Percentiles rank a stretch among this genome's conserved stretches.
These are phyloP conservation scores for Regulus satrapa DNA, from an alignment of 2,113 vertebrate species.

Conservation along the genomic window DNA sequence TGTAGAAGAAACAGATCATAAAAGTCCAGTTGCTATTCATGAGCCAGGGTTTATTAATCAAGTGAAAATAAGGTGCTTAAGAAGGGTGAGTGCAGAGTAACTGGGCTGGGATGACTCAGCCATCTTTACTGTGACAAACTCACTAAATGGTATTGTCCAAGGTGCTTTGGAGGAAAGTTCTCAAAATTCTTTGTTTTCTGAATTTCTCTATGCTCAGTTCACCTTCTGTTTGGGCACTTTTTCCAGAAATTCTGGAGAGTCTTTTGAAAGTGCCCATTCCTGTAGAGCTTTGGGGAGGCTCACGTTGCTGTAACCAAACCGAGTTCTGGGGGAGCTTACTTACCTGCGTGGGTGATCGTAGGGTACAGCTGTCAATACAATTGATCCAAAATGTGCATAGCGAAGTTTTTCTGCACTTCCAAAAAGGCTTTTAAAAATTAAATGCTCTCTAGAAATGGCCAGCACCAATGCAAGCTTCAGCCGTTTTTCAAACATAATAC, in stretches of 20 bases:
- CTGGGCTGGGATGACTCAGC: neutral
- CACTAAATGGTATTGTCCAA: neutral
- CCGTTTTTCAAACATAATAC: neutral
- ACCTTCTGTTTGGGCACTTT: neutral
- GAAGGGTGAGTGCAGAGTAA: neutral
- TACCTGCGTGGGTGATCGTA: rapidly evolving
- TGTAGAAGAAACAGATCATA: neutral
- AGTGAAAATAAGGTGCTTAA: neutral
- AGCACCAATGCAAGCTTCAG: neutral
- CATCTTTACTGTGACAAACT: neutral
- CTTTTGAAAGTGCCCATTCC: neutral
- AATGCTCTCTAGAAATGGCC: neutral
- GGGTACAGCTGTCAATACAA: neutral
- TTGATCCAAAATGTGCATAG: neutral
- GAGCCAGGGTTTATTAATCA: neutral
- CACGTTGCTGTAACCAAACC: rapidly evolving
- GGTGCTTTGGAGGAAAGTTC: neutral
- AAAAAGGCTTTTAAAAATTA: neutral
- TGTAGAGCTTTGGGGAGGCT: rapidly evolving
- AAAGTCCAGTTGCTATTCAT: neutral
- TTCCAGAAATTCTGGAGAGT: neutral
- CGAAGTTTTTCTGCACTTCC: neutral
- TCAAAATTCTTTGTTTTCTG: neutral
- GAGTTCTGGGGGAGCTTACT: neutral
- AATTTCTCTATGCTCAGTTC: neutral